Percentiles rank a stretch among this genome's conserved stretches.
Conservation (phyloP, 2,888 invertebrate species). For the Mesorhabditis sp. region DNA sequence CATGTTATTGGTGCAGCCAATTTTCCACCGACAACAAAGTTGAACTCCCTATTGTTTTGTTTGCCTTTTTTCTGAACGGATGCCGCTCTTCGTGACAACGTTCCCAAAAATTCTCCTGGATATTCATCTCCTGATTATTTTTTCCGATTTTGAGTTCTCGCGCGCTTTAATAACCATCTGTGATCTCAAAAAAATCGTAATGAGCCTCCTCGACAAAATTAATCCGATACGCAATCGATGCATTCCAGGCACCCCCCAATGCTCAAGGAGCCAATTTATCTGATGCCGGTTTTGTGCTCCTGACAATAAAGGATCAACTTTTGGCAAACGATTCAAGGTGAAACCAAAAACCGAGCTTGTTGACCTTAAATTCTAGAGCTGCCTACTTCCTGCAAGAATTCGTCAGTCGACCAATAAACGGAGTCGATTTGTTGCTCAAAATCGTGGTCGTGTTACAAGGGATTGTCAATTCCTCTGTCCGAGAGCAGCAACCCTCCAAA, state of each 20-base stretch:
- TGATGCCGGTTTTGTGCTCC: constrained; percentile 43
- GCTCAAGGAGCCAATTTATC: constrained; percentile 21
- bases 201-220: no score
- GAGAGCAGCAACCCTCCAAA: constrained; percentile 30
- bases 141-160: no score
- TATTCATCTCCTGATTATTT: no score
- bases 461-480: constrained; percentile 36
- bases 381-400: constrained; percentile 42
- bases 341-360: constrained; percentile 16
- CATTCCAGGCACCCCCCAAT: background rate
- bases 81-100: no score
- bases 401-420: constrained; percentile 36
- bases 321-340: constrained; percentile 38
- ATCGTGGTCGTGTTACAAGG: constrained; percentile 40
- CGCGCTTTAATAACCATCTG: no score
- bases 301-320: constrained; percentile 45
- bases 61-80: no score
- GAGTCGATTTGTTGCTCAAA: constrained; percentile 41
- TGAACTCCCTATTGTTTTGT: no score
- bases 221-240: no score
- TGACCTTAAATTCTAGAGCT: constrained; percentile 20
- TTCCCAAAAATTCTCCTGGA: no score
- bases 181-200: no score
- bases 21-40: no score
- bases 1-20: no score